A percentile compares a stretch with the other conserved stretches of the same genome.
These are phyloP conservation scores for Caenorhabditis sulstoni DNA, from an alignment of 2,888 invertebrate genomes.

Conservation along the genomic window DNA sequence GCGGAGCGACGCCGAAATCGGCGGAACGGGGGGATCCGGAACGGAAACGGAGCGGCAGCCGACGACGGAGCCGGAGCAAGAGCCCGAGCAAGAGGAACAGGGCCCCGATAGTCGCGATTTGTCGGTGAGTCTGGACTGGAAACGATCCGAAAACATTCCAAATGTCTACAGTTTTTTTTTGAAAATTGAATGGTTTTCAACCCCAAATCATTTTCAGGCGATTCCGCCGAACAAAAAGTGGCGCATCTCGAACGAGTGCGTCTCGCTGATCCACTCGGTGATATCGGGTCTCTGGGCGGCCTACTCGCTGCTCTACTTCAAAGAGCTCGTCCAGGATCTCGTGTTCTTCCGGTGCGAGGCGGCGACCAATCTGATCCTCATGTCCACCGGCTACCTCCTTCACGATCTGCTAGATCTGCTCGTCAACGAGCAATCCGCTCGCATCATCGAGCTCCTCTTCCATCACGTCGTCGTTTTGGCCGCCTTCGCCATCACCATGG, in stretches of 20 bases:
- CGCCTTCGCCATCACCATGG: slow-evolving; percentile 74
- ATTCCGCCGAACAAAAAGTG: slow-evolving; percentile 80
- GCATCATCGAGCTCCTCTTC: slow-evolving; percentile 79
- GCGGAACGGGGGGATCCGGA: not conserved
- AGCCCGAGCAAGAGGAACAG: slow-evolving; percentile 1
- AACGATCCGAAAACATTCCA: too few relatives aligned
- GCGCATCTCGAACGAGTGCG: slow-evolving; percentile 79
- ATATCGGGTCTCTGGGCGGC: slow-evolving; percentile 72
- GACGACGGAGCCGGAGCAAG: not conserved
- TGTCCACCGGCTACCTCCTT: slow-evolving; percentile 78
- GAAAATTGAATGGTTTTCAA: slow-evolving; percentile 17
- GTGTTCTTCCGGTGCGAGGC: slow-evolving; percentile 64
- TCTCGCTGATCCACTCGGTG: slow-evolving; percentile 78
- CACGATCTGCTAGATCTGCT: slow-evolving; percentile 79
- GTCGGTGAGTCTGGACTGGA: slow-evolving; percentile 45
- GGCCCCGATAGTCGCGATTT: slow-evolving; percentile 65
- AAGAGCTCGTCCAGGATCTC: slow-evolving; percentile 69
- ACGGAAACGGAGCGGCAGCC: not conserved
- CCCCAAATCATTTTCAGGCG: slow-evolving; percentile 44
- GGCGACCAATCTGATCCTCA: slow-evolving; percentile 66
- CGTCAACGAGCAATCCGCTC: slow-evolving; percentile 78
- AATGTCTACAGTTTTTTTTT: too few relatives aligned
- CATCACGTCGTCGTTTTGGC: slow-evolving; percentile 78
- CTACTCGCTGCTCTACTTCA: slow-evolving; percentile 65
- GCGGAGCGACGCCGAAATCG: not conserved